Evolutionary conservation across 2,797 vertebrate species (phyloP), one percentile per base, ranked within the genome.

Genomic region (Chrysocyon brachyurus): DNA sequence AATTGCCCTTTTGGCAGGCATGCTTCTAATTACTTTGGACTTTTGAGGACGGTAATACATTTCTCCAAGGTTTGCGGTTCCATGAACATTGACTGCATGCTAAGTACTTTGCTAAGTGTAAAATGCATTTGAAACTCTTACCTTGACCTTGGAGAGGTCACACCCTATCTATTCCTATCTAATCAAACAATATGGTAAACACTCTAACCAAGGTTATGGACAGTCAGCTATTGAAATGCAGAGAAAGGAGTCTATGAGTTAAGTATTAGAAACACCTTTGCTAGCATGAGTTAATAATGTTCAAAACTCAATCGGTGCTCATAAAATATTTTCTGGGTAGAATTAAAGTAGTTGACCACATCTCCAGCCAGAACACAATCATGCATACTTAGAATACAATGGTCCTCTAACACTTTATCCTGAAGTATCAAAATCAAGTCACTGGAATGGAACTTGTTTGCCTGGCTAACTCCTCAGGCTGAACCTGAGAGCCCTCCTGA

Each of bases 401-500:
- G 28, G 66, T 12, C 3, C 21, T 17, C 10, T 2, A 1, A 4
- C 0, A 26, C 14, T 77, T 68, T 33, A 31, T 33, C 28, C 10
- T 1, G 22, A 87, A 75, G 75, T 90, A 9, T 5, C 24, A 56
- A 56, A 46, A 14, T 36, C 36, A 15, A 2, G n/a, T 5, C n/a
- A 6, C 52, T 7, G 0, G 40, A 59, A 2, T 1, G 6, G 14
- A 17, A 5, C 8, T 14, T 5, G 0, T 11, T 6, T 9, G 16
- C n/a, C 49, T 7, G 61, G 40, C 16, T 16, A 4, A 12, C 63
- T 61, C 49, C 21, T 2, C 68, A 5, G 28, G 16, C 12, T 12
- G 40, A n/a, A 3, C 2, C 9, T 0, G 9, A n/a, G 21, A 19
- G 46, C 54, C 40, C 19, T 11, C 12, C 24, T 6, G 7, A 2